Percentiles rank a stretch among this genome's conserved stretches.
These are phyloP conservation scores for Steromphala cineraria DNA, from an alignment of 2,888 invertebrate species.

Conservation along the genomic window DNA sequence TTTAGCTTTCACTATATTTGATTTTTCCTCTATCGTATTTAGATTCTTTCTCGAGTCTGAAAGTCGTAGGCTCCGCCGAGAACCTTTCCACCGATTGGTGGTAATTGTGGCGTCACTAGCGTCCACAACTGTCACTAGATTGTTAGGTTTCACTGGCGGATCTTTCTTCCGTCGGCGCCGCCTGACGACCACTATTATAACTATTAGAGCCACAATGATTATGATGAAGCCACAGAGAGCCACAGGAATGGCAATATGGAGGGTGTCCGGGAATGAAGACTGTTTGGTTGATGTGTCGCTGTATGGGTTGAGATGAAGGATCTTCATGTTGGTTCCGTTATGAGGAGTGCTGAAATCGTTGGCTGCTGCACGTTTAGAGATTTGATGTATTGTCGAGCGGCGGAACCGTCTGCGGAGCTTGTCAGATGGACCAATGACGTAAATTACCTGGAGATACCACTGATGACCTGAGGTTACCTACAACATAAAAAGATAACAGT, in stretches of 20 bases:
- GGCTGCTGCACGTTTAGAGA: not conserved
- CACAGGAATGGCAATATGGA: slow-evolving; percentile 21
- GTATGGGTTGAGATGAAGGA: slow-evolving; percentile 16
- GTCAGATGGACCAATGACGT: slow-evolving; percentile 66
- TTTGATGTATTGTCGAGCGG: slow-evolving; percentile 40
- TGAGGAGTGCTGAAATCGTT: slow-evolving; percentile 10
- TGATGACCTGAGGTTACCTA: slow-evolving; percentile 73
- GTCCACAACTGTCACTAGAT: slow-evolving; percentile 12
- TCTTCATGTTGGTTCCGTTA: slow-evolving; percentile 66
- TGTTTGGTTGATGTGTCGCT: not conserved
- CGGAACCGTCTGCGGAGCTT: slow-evolving; percentile 47
- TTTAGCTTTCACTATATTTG: slow-evolving; percentile 39
- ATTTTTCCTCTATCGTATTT: slow-evolving; percentile 10
- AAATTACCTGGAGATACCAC: slow-evolving; percentile 75
- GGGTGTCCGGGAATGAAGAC: not conserved
- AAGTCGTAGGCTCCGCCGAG: not conserved
- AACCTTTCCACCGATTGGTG: slow-evolving; percentile 23
- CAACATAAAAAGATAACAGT: not conserved
- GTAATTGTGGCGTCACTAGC: not conserved
- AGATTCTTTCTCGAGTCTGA: slow-evolving; percentile 20
- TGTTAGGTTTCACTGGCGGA: slow-evolving; percentile 25
- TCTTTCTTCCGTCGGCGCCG: slow-evolving; percentile 29
- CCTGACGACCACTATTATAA: slow-evolving; percentile 26
- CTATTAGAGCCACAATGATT: slow-evolving; percentile 11
- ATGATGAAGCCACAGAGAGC: slow-evolving; percentile 19